These are phyloP conservation scores for Clarias macrocephalus DNA, from an alignment of 2,113 vertebrate species.

Conservation along the genomic window DNA sequence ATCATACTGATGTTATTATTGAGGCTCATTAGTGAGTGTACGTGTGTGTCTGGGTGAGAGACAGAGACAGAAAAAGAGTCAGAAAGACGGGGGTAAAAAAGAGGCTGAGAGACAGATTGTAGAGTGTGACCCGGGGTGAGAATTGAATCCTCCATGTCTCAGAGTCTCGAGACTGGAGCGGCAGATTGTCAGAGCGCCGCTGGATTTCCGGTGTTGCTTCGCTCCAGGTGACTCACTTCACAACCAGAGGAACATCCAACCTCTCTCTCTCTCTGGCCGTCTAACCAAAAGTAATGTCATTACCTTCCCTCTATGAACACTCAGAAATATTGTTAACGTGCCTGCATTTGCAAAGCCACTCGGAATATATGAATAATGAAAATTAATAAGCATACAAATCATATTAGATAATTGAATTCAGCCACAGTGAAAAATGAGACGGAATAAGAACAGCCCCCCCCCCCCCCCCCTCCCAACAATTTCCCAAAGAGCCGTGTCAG, in stretches of 20 bases:
- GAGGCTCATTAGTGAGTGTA: not conserved
- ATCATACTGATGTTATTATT: slow-evolving; percentile 25
- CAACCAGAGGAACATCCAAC: slow-evolving; percentile 3
- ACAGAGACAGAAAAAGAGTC: slow-evolving; percentile 20
- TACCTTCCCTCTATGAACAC: slow-evolving; percentile 37
- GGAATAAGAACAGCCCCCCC: slow-evolving; percentile 56
- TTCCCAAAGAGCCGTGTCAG: slow-evolving; percentile 64
- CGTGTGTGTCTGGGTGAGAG: not conserved
- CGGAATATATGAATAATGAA: slow-evolving; percentile 62
- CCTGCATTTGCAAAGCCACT: slow-evolving; percentile 50
- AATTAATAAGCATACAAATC: slow-evolving; percentile 68
- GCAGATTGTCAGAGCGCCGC: slow-evolving; percentile 29
- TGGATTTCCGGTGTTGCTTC: slow-evolving; percentile 18
- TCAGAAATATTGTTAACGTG: slow-evolving; percentile 42
- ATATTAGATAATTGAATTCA: slow-evolving; percentile 70
- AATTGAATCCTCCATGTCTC: slow-evolving; percentile 39
- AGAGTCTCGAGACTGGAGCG: not conserved
- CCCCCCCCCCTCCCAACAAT: slow-evolving; percentile 59
- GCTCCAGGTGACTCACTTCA: slow-evolving; percentile 42
- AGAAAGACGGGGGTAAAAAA: not conserved
- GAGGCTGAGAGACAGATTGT: slow-evolving; percentile 21
- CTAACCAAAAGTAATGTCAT: slow-evolving; percentile 49
- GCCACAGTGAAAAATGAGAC: slow-evolving; percentile 62
- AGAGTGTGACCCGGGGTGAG: slow-evolving; percentile 21
- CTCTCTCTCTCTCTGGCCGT: slow-evolving; percentile 19